Evolutionary conservation across 1,140 invertebrate genomes (phyloP), one percentile per base, ranked within the genome.

Genomic region (Micrasema longulum): DNA sequence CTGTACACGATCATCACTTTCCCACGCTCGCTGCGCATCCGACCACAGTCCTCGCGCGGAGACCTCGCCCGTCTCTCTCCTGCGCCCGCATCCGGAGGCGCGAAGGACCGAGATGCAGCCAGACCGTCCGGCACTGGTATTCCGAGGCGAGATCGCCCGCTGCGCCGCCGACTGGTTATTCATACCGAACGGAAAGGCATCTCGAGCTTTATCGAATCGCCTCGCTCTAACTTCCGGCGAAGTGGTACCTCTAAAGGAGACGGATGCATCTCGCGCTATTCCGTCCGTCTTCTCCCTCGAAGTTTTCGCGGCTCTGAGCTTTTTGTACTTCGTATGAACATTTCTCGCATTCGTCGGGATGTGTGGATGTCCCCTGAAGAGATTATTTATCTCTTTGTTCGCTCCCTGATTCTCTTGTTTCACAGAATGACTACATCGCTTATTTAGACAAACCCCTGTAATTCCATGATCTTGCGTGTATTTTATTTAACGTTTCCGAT

Each of bases 1-100:
- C 65, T 45, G 64, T 64, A 75, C 73, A 71, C 73, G 73, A 75
- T 63, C 73, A 67, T 67, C 73, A 71, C 73, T 75, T 75, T 75
- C 73, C 74, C 70, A 75, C 70, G 74, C 71, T 72, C 62, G 69
- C 45, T 35, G 65, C 20, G 41, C 60, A 47, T 64, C 60, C 64
- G 47, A 38, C 64, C 48, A 50, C 64, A 50, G 16, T 47, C 48
- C 45, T 16, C 62, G 36, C 20, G 20, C 69, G 31, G 55, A 11
- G 14, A 16, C 12, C 60, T 26, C n/a, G 43, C 12, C n/a, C 63
- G 22, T 38, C 47, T 23, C 47, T 45, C 65, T 53, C 57, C 31
- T 36, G 14, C 41, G 48, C 23, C 16, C 45, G 14, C 11, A 35
- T 6, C 23, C 38, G 20, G 23, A 20, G 35, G 16, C 66, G 23